Evolutionary conservation across 2,113 vertebrate species (phyloP).

Genomic region (Natator depressus): DNA sequence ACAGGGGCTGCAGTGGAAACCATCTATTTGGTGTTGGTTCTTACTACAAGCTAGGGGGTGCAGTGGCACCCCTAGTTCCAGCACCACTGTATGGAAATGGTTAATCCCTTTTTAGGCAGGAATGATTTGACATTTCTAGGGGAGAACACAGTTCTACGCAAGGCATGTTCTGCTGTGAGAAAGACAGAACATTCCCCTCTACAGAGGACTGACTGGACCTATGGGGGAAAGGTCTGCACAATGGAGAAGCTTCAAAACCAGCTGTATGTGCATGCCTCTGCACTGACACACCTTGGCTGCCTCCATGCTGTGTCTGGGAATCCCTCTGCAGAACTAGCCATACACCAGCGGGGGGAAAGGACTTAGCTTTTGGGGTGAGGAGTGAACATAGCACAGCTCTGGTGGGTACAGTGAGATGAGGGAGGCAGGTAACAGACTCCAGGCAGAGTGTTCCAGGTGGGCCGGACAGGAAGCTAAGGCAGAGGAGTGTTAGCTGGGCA

Average conservation of each 20-base stretch:
- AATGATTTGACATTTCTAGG: background rate
- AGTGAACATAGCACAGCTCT: background rate
- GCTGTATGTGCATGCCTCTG: accelerated
- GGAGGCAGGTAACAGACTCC: background rate
- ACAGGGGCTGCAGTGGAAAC: too few relatives aligned
- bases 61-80: too few relatives aligned
- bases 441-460: background rate
- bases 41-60: too few relatives aligned
- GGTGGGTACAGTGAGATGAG: too few relatives aligned
- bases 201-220: background rate
- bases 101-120: background rate
- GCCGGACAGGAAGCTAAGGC: background rate
- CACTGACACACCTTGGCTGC: background rate
- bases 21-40: too few relatives aligned
- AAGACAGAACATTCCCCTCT: background rate
- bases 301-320: too few relatives aligned
- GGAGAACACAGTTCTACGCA: background rate
- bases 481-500: background rate
- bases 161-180: background rate
- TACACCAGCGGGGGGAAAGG: too few relatives aligned
- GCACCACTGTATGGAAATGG: background rate
- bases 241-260: too few relatives aligned
- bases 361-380: background rate
- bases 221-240: too few relatives aligned
- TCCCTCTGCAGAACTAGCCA: background rate